Evolutionary conservation across 2,888 invertebrate species (phyloP), one percentile per base, ranked within the genome.

Genomic region (Nomada goodeniana): DNA sequence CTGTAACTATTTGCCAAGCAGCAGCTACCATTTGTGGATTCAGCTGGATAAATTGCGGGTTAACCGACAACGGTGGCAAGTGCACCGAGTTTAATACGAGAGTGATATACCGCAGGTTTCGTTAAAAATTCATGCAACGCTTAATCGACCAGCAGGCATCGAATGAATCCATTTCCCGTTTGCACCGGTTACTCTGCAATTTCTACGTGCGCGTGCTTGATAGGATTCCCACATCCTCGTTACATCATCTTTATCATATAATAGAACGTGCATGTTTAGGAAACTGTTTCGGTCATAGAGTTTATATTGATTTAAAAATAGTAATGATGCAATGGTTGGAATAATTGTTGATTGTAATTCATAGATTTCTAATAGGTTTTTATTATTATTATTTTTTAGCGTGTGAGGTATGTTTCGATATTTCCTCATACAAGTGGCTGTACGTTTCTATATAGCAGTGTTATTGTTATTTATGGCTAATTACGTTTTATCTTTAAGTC

Each of bases 91-190:
- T 23, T 47, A 53, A 65, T 69, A 50, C 65, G 57, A 42, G 57
- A 44, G 61, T 44, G 69, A 68, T 52, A 47, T 26, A 64, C 63
- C 71, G 53, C 57, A 23, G 59, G 10, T 11, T 60, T 23, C 42
- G 80, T 82, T 75, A 82, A 82, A 80, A 82, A 82, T 80, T 76
- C 80, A 82, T 80, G 60, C 55, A 50, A 10, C n/a, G 69, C 68
- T 73, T 69, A 76, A 82, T 76, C 69, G 75, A 63, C 60, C 64
- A 3, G 42, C n/a, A 23, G 18, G 42, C 13, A 59, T 36, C 65
- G 44, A 55, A 52, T 23, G 69, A 63, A 59, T n/a, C 64, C 36
- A 47, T 69, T 74, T 70, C 2, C 61, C 18, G 29, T 71, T 53
- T 29, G 10, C 10, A 26, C 15, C 7, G n/a, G 15, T 10, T 53